Evolutionary conservation across 1,140 invertebrate species (phyloP).

Genomic region (Atta cephalotes): DNA sequence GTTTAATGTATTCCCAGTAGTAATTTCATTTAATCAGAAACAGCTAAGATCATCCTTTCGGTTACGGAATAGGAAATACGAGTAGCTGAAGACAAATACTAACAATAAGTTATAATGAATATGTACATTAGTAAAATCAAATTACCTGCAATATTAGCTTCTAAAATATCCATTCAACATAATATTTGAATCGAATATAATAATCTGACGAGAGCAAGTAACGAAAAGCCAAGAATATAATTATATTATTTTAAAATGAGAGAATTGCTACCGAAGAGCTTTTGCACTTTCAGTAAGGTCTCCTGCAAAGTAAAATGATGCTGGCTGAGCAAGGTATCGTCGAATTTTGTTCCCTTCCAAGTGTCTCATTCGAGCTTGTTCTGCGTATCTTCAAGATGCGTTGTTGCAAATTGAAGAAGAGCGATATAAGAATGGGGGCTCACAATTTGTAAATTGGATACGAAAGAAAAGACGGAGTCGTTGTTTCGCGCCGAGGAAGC

Average conservation of each 20-base stretch:
- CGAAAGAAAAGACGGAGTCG: constrained; percentile 12
- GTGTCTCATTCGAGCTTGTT: constrained; percentile 20
- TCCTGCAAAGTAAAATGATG: constrained; percentile 39
- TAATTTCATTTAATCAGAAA: constrained; percentile 34
- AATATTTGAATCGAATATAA: background rate
- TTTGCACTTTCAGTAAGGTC: constrained; percentile 21
- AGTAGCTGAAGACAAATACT: background rate
- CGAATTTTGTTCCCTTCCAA: background rate
- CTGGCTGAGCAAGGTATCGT: background rate
- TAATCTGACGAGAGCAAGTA: background rate
- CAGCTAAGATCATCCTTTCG: background rate
- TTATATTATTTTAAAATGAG: background rate
- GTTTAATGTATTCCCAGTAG: background rate
- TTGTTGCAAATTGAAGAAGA: constrained; percentile 48
- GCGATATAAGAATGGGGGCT: constrained; percentile 21
- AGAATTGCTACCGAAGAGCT: background rate
- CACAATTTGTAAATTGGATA: constrained; percentile 56
- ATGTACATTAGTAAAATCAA: background rate
- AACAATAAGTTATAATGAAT: background rate
- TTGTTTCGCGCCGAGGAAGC: background rate
- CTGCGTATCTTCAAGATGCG: constrained; percentile 25
- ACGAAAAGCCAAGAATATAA: background rate
- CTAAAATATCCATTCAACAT: constrained; percentile 3
- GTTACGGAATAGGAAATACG: background rate
- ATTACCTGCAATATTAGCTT: background rate